These are phyloP conservation scores for Tretioscincus oriximinensis DNA, from an alignment of 2,113 vertebrate genomes.

Conservation along the genomic window DNA sequence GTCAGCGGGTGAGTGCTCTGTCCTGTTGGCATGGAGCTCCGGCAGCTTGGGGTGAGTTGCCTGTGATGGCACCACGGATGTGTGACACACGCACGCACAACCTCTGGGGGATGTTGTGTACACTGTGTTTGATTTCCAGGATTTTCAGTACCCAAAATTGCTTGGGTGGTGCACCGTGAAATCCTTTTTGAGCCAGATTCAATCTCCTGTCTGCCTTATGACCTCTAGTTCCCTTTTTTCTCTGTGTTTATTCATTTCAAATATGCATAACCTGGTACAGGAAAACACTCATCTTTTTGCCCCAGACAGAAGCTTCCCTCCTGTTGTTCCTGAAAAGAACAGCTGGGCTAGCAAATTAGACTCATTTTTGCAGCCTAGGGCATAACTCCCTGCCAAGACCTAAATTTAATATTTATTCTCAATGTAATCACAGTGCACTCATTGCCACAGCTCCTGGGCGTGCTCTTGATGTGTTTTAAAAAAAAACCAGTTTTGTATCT, in stretches of 20 bases:
- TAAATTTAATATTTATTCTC: slow-evolving; percentile 29
- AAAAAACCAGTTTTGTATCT: background rate
- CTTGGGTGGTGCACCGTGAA: too few species aligned
- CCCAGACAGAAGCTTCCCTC: slow-evolving; percentile 35
- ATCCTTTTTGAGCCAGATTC: too few species aligned
- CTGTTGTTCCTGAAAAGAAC: slow-evolving; percentile 30
- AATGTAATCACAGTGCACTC: background rate
- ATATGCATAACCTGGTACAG: background rate
- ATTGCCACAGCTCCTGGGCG: background rate
- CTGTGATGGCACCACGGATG: too few species aligned
- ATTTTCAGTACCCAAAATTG: too few species aligned
- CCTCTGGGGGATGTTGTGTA: too few species aligned
- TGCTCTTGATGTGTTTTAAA: too few species aligned
- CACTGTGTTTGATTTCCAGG: too few species aligned
- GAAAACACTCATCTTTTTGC: slow-evolving; percentile 28
- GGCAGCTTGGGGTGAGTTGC: too few species aligned
- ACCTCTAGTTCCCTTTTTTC: background rate
- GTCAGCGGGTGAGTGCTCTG: too few species aligned
- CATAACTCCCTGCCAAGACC: background rate
- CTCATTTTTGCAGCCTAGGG: slow-evolving; percentile 10
- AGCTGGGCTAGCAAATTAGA: slow-evolving; percentile 11
- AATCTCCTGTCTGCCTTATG: too few species aligned
- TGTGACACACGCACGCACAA: too few species aligned
- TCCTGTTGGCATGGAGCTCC: too few species aligned
- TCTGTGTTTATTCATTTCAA: background rate